A percentile compares a stretch with the other conserved stretches of the same genome.
phyloP scores from a whole-genome alignment of 1,140 invertebrate species.

The Drosophila lacertosa region DNA sequence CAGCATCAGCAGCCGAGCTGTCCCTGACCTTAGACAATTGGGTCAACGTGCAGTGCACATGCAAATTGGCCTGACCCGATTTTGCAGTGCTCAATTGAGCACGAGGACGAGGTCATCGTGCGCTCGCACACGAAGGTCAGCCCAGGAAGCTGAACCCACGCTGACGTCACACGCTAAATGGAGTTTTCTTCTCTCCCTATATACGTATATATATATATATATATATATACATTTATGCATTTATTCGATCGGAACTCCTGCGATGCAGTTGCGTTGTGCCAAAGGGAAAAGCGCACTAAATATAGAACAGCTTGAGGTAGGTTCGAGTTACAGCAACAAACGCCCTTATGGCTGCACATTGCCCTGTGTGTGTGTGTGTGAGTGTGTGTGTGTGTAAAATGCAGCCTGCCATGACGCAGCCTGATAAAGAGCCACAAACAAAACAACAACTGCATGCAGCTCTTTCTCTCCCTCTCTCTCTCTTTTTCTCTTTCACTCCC shows the following conservation, averaged over 20 bases:
- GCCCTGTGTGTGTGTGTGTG: slow-evolving; percentile 1
- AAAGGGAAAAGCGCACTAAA: slow-evolving; percentile 55
- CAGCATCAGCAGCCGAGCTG: background rate
- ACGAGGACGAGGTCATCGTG: slow-evolving; percentile 10
- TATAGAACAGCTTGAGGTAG: slow-evolving; percentile 79
- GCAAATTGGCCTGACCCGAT: slow-evolving; percentile 43
- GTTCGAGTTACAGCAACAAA: slow-evolving; percentile 61
- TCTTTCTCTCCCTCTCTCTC: too few species aligned
- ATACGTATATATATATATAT: background rate
- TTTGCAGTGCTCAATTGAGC: slow-evolving; percentile 16
- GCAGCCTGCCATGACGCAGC: slow-evolving; percentile 64
- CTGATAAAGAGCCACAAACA: slow-evolving; percentile 56
- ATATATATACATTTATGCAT: too few species aligned
- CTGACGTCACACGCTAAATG: slow-evolving; percentile 3
- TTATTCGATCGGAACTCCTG: background rate
- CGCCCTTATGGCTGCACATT: slow-evolving; percentile 55
- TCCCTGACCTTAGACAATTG: slow-evolving; percentile 42
- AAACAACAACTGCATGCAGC: slow-evolving; percentile 41
- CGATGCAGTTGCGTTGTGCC: background rate
- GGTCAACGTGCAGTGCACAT: slow-evolving; percentile 43
- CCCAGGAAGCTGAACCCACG: slow-evolving; percentile 1
- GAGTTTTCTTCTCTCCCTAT: background rate
- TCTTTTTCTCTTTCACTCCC: too few species aligned
- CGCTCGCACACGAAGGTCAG: slow-evolving; percentile 3
- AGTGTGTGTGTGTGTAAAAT: slow-evolving; percentile 26